A percentile compares a stretch with the other conserved stretches of the same genome.
Evolutionary conservation across 2,888 invertebrate species (phyloP).

Genomic region (Melinopterus prodromus): DNA sequence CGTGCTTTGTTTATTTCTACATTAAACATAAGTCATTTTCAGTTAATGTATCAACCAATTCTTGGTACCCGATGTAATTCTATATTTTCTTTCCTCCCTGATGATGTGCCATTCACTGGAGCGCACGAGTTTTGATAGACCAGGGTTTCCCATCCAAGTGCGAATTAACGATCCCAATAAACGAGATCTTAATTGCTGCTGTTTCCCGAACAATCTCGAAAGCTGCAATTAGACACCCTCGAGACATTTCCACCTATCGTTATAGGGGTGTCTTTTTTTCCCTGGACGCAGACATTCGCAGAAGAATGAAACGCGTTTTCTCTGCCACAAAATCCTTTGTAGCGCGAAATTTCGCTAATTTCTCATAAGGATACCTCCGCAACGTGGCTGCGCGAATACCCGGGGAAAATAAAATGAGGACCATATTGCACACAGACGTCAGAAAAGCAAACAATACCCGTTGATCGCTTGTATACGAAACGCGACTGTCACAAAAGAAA

Average conservation of each 20-base stretch:
- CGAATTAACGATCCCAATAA: neutral
- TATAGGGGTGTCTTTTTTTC: neutral
- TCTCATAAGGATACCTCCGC: neutral
- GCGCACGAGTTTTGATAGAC: conserved; percentile 8
- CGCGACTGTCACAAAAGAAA: neutral
- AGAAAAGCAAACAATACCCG: neutral
- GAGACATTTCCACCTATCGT: neutral
- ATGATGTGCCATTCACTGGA: no score
- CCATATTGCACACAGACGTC: neutral
- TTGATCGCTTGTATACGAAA: neutral
- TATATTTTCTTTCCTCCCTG: no score
- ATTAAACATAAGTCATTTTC: no score
- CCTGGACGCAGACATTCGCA: neutral
- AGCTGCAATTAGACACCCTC: neutral
- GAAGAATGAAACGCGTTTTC: neutral
- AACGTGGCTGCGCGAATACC: neutral
- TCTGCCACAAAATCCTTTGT: neutral
- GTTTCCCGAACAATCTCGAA: neutral
- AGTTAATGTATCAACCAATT: no score
- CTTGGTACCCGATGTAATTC: no score
- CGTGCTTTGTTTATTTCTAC: no score
- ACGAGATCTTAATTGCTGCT: neutral
- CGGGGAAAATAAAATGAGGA: neutral
- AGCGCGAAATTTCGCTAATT: neutral
- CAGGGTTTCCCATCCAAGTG: neutral